A percentile compares a stretch with the other conserved stretches of the same genome.
These are phyloP conservation scores for Eudasyphora cyanicolor DNA, from an alignment of 2,888 invertebrate species.

Conservation along the genomic window DNA sequence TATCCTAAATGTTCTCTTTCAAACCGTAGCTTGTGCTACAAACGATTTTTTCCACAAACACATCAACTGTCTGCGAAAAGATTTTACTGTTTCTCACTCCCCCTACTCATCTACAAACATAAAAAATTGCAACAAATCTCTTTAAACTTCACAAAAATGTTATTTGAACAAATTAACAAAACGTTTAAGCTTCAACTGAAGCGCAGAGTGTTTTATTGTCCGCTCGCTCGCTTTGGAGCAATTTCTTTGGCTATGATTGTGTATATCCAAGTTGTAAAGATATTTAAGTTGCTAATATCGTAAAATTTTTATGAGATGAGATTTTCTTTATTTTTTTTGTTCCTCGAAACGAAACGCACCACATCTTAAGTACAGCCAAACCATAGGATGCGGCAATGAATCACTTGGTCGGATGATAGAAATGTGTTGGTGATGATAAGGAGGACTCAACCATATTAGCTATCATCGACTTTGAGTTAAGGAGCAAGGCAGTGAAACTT, in stretches of 20 bases:
- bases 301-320: not conserved
- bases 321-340: not conserved
- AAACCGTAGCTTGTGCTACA: not conserved
- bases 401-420: not conserved
- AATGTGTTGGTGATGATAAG: not conserved
- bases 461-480: too few species aligned
- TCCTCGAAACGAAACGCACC: not conserved
- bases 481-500: too few species aligned
- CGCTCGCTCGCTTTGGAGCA: not conserved
- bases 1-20: not conserved
- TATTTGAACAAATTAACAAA: slow-evolving; percentile 35
- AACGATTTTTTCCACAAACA: not conserved
- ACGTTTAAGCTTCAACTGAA: slow-evolving; percentile 8
- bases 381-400: not conserved
- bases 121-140: not conserved
- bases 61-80: too few species aligned
- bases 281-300: slow-evolving; percentile 6
- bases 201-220: not conserved
- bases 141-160: slow-evolving; percentile 2
- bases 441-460: too few species aligned
- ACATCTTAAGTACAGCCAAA: not conserved
- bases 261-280: not conserved
- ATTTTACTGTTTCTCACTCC: not conserved
- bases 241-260: not conserved
- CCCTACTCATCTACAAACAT: not conserved